Base-by-base conservation (phyloP, 2,113 vertebrate species). In the Acrocephalus kingi region DNA sequence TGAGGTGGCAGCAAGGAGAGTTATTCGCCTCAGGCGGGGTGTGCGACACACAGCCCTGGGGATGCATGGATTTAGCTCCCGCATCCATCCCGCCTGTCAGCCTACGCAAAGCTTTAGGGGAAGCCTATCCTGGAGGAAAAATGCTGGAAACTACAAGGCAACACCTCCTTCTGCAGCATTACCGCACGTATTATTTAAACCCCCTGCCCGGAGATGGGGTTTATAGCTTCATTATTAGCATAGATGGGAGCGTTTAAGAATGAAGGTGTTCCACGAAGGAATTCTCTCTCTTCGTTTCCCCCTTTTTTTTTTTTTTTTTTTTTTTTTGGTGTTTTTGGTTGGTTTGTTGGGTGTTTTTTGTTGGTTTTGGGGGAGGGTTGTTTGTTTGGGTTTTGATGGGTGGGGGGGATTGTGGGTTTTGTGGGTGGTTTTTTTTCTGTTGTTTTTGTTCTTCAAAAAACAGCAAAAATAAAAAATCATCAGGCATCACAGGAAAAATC, bases 181-280 rank as follows among this genome's bases (percentile, higher is more conserved):
- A 16, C 25, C 25, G 20, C 19, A 45, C 10, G 6, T 27, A 25
- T 12, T 37, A 46, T 7, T 62, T 31, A 25, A 52, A 54, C 18
- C 2, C 11, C 2, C 4, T 22, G 15, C 25, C 31, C 4, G 0
- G 22, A 7, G 4, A 31, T 4, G 2, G 10, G 46, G 37, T 39
- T 72, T 31, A 37, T 5, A 59, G 18, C 55, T 66, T 49, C 16
- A 1, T 15, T 46, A n/a, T n/a, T 33, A 56, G 11, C 20, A 15
- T 0, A 13, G 10, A 10, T 11, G 7, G 30, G 39, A 52, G 15
- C 1, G 1, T 6, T 35, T 20, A 22, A 23, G 12, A 76, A 43
- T 12, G 1, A 64, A 54, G 5, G 6, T 20, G 15, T 14, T 56
- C 51, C 27, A 23, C 5, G 5, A 17, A 19, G 19, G 43, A 71